phyloP scores from a whole-genome alignment of 2,888 invertebrate species.

The Crepidodera aurea region DNA sequence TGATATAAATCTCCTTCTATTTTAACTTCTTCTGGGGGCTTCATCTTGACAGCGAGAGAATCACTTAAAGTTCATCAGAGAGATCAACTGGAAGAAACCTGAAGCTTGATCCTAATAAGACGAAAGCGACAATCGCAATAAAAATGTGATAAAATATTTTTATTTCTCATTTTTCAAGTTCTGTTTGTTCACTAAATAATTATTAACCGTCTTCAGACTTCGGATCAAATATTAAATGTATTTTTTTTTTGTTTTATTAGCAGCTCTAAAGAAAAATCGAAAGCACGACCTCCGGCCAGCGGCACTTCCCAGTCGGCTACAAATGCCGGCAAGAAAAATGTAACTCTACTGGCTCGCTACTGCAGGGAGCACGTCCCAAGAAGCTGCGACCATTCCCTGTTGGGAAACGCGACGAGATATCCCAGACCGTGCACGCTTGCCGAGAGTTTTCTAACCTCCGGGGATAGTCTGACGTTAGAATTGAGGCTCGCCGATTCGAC shows the following conservation, averaged over 20 bases:
- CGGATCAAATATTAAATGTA: too few species aligned
- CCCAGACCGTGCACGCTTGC: conserved; percentile 78
- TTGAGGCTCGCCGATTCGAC: conserved; percentile 83
- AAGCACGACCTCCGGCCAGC: conserved; percentile 40
- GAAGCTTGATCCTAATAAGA: too few species aligned
- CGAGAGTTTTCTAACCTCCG: conserved; percentile 85
- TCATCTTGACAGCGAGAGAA: too few species aligned
- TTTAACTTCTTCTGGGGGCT: too few species aligned
- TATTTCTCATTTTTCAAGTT: too few species aligned
- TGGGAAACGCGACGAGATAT: conserved; percentile 64
- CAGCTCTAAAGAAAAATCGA: conserved; percentile 52
- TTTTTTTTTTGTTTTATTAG: conserved; percentile 42
- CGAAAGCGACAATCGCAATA: too few species aligned
- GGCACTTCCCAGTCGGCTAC: conserved; percentile 58
- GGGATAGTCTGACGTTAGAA: conserved; percentile 82
- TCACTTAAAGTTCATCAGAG: too few species aligned
- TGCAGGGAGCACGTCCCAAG: conserved; percentile 83
- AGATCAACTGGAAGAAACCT: too few species aligned
- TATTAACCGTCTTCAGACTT: too few species aligned
- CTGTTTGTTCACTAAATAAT: too few species aligned
- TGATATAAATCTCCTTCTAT: too few species aligned
- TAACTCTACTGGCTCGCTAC: conserved; percentile 81
- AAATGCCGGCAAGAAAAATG: conserved; percentile 65
- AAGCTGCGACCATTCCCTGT: conserved; percentile 83
- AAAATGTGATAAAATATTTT: too few species aligned